phyloP scores from a whole-genome alignment of 2,888 invertebrate species.

The Tiliacea citrago region DNA sequence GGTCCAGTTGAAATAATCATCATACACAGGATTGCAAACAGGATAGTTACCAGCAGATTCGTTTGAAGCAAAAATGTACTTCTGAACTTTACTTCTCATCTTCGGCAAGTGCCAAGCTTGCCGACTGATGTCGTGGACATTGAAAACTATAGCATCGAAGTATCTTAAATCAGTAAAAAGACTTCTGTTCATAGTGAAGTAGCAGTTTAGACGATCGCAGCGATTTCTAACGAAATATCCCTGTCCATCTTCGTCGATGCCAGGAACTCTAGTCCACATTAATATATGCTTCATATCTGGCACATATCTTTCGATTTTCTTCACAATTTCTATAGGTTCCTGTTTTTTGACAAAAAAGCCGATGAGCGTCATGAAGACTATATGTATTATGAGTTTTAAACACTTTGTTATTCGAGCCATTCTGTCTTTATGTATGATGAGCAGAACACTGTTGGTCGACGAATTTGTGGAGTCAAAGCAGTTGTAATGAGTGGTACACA shows the following conservation, averaged over 20 bases:
- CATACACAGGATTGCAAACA: slow-evolving; percentile 77
- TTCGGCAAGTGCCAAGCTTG: slow-evolving; percentile 67
- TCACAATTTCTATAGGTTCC: slow-evolving; percentile 56
- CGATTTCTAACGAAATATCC: slow-evolving; percentile 70
- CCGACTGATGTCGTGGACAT: slow-evolving; percentile 74
- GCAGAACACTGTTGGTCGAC: background rate
- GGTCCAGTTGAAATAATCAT: slow-evolving; percentile 85
- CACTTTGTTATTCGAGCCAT: slow-evolving; percentile 69
- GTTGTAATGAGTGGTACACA: background rate
- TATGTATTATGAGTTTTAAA: slow-evolving; percentile 67
- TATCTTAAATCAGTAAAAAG: slow-evolving; percentile 76
- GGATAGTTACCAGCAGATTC: slow-evolving; percentile 83
- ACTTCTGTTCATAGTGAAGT: slow-evolving; percentile 78
- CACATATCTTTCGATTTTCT: slow-evolving; percentile 73
- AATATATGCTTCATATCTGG: slow-evolving; percentile 81
- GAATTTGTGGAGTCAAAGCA: background rate
- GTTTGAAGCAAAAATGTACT: slow-evolving; percentile 83
- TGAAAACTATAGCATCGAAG: slow-evolving; percentile 83
- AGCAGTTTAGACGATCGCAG: slow-evolving; percentile 79
- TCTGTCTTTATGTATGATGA: background rate
- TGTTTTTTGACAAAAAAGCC: slow-evolving; percentile 62
- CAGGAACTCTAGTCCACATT: slow-evolving; percentile 78
- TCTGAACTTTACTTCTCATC: slow-evolving; percentile 75
- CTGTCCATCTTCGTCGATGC: slow-evolving; percentile 74
- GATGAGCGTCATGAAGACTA: slow-evolving; percentile 59